These are phyloP conservation scores for Papilio gigon DNA, from an alignment of 2,888 invertebrate species.

Conservation along the genomic window DNA sequence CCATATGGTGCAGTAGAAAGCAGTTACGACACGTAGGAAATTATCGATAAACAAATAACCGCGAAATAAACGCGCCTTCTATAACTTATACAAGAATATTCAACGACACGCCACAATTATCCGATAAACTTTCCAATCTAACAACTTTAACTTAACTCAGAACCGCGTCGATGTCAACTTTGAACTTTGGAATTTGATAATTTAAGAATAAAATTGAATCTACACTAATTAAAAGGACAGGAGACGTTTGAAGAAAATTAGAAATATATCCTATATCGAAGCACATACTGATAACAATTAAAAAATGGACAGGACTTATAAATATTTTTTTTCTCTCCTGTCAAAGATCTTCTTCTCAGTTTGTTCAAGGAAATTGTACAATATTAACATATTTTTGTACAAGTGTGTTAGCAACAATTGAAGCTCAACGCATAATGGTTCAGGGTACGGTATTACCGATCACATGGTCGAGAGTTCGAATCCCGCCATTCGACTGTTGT, in stretches of 20 bases:
- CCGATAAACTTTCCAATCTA: slow-evolving; percentile 38
- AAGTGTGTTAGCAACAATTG: no score
- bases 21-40: slow-evolving; percentile 26
- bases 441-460: no score
- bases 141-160: slow-evolving; percentile 16
- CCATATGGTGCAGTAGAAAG: slow-evolving; percentile 22
- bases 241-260: background rate
- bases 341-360: no score
- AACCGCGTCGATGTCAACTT: background rate
- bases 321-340: no score
- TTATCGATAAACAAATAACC: slow-evolving; percentile 29
- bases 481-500: no score
- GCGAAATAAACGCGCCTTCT: slow-evolving; percentile 15
- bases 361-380: no score
- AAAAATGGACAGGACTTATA: no score
- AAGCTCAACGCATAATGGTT: no score
- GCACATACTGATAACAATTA: no score
- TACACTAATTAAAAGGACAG: no score
- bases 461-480: no score
- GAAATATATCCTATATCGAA: background rate
- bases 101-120: slow-evolving; percentile 33
- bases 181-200: background rate
- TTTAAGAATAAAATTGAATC: background rate
- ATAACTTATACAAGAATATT: slow-evolving; percentile 26
- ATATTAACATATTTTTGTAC: no score